Base-by-base conservation (phyloP, 1,140 invertebrate genomes). In the Triops cancriformis region DNA sequence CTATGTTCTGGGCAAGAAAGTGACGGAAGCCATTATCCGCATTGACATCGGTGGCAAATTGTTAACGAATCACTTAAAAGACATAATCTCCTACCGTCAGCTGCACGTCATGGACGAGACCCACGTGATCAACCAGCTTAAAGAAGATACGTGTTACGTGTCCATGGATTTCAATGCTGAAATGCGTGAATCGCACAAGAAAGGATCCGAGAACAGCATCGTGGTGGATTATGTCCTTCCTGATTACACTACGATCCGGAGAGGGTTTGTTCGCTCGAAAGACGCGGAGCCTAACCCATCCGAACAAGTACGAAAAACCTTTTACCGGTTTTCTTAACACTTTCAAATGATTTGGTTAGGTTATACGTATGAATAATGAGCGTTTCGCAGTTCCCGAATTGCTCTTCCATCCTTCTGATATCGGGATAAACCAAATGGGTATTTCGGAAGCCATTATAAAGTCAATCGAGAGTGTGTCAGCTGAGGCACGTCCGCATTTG, bases 71-170 rank as follows among this genome's bases (percentile, higher is more conserved):
- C 95, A 99, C 86, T 86, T 99, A 43, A 99, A 99, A 84, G 98
- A 99, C 85, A 91, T 98, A 11, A 92, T 99, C 79, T 99, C 97
- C 0, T 98, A 98, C 83, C 88, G 97, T 45, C 97, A 99, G 82
- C 85, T 99, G 23, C 94, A 99, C 88, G 96, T 99, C 0, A 96
- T 98, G 94, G 97, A 99, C 84, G 98, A 99, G 86, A 98, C 97
- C 0, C 97, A 96, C 86, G 96, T 99, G 0, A 96, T 99, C 11
- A 99, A 99, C 85, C 96, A 99, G 86, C 92, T 94, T 0, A 99
- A 99, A 85, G 98, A 99, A 86, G 97, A 99, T 84, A 90, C 93
- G 0, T 99, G 97, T 83, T 99, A 92, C 87, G 95, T 99, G 0
- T 93, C 96, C 0, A 87, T 89, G 81, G 88, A 98, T 82, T 96